Conservation (phyloP, 2,113 vertebrate species). For the Hirundichthys speculiger region DNA sequence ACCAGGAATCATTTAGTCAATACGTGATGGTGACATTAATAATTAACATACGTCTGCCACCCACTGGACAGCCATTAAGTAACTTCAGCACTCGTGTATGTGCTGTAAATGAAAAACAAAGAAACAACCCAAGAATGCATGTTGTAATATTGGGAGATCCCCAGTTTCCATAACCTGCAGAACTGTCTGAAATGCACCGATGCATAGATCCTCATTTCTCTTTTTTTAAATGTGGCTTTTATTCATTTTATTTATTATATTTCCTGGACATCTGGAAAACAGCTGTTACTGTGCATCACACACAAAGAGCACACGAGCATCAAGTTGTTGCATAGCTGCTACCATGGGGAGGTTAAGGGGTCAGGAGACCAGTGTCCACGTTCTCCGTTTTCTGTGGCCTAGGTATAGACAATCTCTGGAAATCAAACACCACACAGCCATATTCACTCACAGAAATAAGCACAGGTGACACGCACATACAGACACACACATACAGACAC, state of each 20-base stretch:
- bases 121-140: neutral
- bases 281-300: constrained; percentile 70
- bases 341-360: constrained; percentile 41
- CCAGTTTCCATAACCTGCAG: neutral
- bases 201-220: constrained; percentile 5
- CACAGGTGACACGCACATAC: neutral
- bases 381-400: constrained; percentile 58
- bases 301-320: constrained; percentile 10
- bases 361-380: constrained; percentile 61
- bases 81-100: neutral
- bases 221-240: constrained; percentile 5
- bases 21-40: no score
- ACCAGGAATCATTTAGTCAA: no score
- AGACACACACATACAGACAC: constrained; percentile 30
- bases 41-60: neutral
- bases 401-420: constrained; percentile 56
- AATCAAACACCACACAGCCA: constrained; percentile 63
- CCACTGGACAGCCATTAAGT: neutral
- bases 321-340: constrained; percentile 34
- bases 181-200: no score
- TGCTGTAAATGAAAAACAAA: neutral
- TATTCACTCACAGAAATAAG: constrained; percentile 45
- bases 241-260: constrained; percentile 10
- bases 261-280: constrained; percentile 71
- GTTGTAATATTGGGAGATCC: neutral